These are phyloP conservation scores for Megaceryle torquata DNA, from an alignment of 2,113 vertebrate genomes.

Conservation along the genomic window DNA sequence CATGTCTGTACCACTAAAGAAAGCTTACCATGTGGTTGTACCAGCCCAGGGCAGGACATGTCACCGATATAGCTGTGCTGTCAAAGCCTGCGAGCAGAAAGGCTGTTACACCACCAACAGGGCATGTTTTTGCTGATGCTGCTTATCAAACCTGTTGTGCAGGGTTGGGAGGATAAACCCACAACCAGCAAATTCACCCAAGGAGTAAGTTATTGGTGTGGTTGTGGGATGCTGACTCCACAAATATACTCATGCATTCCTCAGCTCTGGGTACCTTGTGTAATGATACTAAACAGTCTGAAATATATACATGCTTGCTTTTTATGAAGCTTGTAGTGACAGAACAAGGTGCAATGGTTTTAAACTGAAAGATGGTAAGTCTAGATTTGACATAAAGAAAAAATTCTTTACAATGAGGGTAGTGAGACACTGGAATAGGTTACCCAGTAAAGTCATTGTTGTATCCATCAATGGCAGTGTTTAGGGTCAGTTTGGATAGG, in stretches of 20 bases:
- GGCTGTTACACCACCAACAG: background rate
- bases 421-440: background rate
- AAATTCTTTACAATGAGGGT: background rate
- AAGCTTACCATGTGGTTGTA: accelerated
- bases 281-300: background rate
- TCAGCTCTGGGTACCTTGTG: background rate
- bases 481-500: background rate
- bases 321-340: background rate
- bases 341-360: background rate
- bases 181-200: background rate
- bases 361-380: background rate
- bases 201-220: background rate
- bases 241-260: accelerated
- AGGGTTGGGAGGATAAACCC: background rate
- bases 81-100: background rate
- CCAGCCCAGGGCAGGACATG: background rate
- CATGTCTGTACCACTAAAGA: background rate
- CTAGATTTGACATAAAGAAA: background rate
- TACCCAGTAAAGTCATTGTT: background rate
- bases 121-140: background rate
- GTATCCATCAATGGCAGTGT: background rate
- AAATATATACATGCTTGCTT: background rate
- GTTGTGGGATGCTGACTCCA: background rate
- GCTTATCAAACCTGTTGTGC: accelerated
- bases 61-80: background rate